Percentiles rank a stretch among this genome's conserved stretches.
These are phyloP conservation scores for Brachynemurus nebulosus DNA, from an alignment of 2,888 invertebrate species.

Conservation along the genomic window DNA sequence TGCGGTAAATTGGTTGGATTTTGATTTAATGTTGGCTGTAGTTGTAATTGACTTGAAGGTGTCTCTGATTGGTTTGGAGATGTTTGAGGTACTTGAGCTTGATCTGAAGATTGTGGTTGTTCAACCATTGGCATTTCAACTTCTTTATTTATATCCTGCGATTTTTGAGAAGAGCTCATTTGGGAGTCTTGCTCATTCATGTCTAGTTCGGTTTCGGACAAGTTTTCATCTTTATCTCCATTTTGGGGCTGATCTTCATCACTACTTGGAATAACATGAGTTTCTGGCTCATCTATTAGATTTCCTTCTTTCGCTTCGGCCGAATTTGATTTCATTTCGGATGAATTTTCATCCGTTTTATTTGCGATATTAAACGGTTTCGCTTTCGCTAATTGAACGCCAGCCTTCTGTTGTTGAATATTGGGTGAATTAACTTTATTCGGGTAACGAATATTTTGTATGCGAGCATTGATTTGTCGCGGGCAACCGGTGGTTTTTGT, in stretches of 20 bases:
- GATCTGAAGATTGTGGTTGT: no score
- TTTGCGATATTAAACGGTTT: conserved; percentile 12
- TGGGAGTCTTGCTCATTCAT: neutral
- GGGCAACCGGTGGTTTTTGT: conserved; percentile 9
- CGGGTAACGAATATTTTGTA: conserved; percentile 21
- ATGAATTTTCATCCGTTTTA: conserved; percentile 4
- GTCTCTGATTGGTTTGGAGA: no score
- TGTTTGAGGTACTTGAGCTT: no score
- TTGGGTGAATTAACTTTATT: conserved; percentile 23
- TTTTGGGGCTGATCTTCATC: conserved; percentile 18
- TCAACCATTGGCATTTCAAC: no score
- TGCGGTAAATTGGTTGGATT: no score
- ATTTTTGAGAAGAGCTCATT: no score
- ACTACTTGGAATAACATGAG: conserved; percentile 18
- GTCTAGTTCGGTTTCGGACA: neutral
- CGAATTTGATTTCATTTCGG: neutral
- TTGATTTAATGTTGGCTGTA: no score
- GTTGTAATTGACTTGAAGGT: no score
- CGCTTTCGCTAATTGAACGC: conserved; percentile 12
- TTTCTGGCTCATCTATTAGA: conserved; percentile 9
- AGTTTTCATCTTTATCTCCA: neutral
- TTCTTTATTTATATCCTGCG: no score
- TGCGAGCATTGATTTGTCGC: conserved; percentile 6
- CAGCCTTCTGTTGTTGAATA: conserved; percentile 22
- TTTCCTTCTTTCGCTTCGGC: neutral